A percentile compares a stretch with the other conserved stretches of the same genome.
phyloP scores from a whole-genome alignment of 2,888 invertebrate species.

The Apocheima hispidaria region DNA sequence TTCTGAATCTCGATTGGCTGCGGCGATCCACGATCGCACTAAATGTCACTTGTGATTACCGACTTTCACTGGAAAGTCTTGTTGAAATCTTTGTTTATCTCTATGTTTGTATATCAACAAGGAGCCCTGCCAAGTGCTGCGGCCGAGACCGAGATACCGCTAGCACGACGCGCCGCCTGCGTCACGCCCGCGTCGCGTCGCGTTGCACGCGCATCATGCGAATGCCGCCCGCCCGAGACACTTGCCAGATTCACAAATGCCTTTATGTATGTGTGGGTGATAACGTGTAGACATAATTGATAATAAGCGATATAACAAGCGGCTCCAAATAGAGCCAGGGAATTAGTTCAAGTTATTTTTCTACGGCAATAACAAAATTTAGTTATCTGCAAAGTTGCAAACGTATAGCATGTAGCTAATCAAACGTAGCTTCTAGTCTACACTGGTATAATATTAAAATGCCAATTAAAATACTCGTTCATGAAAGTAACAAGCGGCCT shows the following conservation, averaged over 20 bases:
- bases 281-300: conserved; percentile 25
- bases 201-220: conserved; percentile 15
- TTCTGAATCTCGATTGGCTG: conserved; percentile 2
- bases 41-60: conserved; percentile 21
- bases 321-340: conserved; percentile 9
- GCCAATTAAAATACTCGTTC: conserved; percentile 37
- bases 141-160: conserved; percentile 49
- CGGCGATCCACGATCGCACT: conserved; percentile 6
- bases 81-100: conserved; percentile 38
- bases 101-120: conserved; percentile 42
- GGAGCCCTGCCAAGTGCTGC: conserved; percentile 54
- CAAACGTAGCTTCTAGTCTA: conserved; percentile 19
- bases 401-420: conserved; percentile 15
- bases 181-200: conserved; percentile 43
- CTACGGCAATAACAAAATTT: background rate
- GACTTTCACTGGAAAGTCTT: conserved; percentile 25
- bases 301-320: conserved; percentile 16
- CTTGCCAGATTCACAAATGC: conserved; percentile 41
- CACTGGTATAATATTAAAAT: conserved; percentile 26
- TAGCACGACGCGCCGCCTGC: conserved; percentile 38
- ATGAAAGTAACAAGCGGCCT: conserved; percentile 29
- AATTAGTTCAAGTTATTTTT: conserved; percentile 8
- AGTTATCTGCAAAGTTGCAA: background rate
- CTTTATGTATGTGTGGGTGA: conserved; percentile 21
- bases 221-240: conserved; percentile 19